Base-by-base conservation (phyloP, 2,888 invertebrate species). In the Melangyna quadrimaculata region DNA sequence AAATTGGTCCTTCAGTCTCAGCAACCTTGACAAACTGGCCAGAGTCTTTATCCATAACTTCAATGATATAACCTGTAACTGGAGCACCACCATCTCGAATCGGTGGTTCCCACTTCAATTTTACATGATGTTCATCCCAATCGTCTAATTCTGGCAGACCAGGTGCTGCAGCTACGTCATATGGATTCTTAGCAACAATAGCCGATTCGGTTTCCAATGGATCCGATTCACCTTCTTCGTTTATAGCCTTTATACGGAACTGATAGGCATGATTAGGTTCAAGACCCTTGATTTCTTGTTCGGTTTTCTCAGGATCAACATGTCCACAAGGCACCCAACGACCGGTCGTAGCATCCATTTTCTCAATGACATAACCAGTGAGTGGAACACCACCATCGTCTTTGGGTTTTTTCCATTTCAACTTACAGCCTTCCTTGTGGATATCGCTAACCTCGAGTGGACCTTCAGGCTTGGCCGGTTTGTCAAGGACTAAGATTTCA, bases 141-240 rank as follows among this genome's bases (percentile, higher is more conserved):
- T 98, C 98, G 87, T 95, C 94, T 70, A 98, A 95, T 91, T 97
- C 97, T 1, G 98, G 98, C 43, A 98, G 93, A n/a, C 98, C 98
- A 77, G 98, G 98, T 1, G 97, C 94, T 0, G 96, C 95, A 9
- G 98, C 96, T 67, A 96, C 94, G 92, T 98, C 99, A 93, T 95
- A 99, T 22, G 99, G 99, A 94, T 99, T 99, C 93, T 99, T 99
- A 71, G 99, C 99, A 12, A 98, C 92, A 78, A 96, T 96, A 0
- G 97, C 95, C 40, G 95, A 94, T 89, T 98, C 98, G 0, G 98
- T 97, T 88, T 97, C 97, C 57, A 99, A 93, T 7, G 99, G 98
- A 89, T 99, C 99, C 0, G 98, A 98, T 91, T 98, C 98, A 5
- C 99, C 99, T 92, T 99, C 98, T 90, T 98, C 98, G 92, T 99